Evolutionary conservation across 1,140 invertebrate genomes (phyloP).

Genomic region (Dufourea novaeangliae): DNA sequence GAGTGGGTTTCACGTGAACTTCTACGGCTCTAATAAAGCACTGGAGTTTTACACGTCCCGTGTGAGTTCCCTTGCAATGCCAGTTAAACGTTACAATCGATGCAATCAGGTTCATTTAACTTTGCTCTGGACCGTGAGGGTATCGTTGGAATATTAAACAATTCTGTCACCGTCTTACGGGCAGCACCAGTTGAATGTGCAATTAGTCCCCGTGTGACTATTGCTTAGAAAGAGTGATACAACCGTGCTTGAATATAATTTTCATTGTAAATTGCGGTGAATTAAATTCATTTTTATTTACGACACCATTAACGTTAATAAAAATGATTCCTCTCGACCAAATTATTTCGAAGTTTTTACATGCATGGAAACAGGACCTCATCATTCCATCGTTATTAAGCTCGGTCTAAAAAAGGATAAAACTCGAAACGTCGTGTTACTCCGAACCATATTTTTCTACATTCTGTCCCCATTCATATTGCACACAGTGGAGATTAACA

Average conservation of each 20-base stretch:
- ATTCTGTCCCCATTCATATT: background rate
- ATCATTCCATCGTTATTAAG: background rate
- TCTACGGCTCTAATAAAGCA: background rate
- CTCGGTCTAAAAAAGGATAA: background rate
- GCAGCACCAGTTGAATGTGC: background rate
- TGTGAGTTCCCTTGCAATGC: background rate
- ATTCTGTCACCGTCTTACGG: background rate
- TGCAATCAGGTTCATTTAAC: slow-evolving; percentile 33
- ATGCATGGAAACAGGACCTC: background rate
- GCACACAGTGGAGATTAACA: background rate
- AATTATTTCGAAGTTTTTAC: background rate
- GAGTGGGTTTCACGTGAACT: background rate
- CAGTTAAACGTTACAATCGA: slow-evolving; percentile 17
- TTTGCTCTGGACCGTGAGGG: background rate
- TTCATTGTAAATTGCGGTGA: background rate
- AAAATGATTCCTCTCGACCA: no score
- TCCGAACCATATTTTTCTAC: background rate
- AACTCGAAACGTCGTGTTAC: background rate
- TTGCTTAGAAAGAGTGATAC: no score
- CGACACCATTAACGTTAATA: background rate
- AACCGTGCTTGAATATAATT: no score
- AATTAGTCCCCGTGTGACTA: background rate
- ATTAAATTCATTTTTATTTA: background rate
- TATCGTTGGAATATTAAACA: slow-evolving; percentile 10
- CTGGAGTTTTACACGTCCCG: background rate